phyloP scores from a whole-genome alignment of 2,797 vertebrate species.

The Poecilia gillii region DNA sequence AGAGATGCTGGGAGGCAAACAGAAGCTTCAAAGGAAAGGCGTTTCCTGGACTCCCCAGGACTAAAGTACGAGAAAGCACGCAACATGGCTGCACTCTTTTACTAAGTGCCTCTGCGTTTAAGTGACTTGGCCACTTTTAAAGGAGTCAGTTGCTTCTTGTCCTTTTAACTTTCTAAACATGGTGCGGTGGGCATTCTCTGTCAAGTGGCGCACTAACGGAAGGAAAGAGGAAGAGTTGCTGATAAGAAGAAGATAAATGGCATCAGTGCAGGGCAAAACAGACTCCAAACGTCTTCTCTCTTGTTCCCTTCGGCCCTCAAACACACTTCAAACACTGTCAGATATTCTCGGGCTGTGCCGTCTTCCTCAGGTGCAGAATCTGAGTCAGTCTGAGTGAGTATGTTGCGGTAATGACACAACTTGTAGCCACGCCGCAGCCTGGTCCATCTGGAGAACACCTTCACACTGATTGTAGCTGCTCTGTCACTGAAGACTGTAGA shows the following conservation, averaged over 20 bases:
- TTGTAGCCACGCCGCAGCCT: too few relatives aligned
- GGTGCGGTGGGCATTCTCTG: slow-evolving; percentile 32
- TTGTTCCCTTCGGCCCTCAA: not conserved
- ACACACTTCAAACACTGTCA: slow-evolving; percentile 20
- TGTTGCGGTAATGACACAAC: slow-evolving; percentile 3
- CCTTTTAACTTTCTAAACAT: slow-evolving; percentile 54
- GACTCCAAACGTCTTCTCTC: not conserved
- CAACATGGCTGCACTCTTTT: slow-evolving; percentile 57
- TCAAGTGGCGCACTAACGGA: slow-evolving; percentile 50
- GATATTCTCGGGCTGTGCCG: not conserved
- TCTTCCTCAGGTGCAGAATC: slow-evolving; percentile 36
- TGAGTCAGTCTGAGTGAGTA: slow-evolving; percentile 36
- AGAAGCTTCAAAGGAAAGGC: slow-evolving; percentile 72
- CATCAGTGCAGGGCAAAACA: not conserved
- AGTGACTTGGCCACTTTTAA: slow-evolving; percentile 36
- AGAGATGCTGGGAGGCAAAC: slow-evolving; percentile 61
- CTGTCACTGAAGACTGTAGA: not conserved
- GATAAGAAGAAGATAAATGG: slow-evolving; percentile 52
- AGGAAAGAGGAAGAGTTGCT: slow-evolving; percentile 47
- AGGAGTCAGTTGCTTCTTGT: slow-evolving; percentile 31
- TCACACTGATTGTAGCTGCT: not conserved
- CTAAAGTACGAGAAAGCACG: slow-evolving; percentile 64
- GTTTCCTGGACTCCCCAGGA: slow-evolving; percentile 69
- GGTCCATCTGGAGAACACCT: not conserved
- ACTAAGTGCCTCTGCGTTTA: slow-evolving; percentile 27